A percentile compares a stretch with the other conserved stretches of the same genome.
phyloP scores from a whole-genome alignment of 2,113 vertebrate genomes.

The Mirza zaza region DNA sequence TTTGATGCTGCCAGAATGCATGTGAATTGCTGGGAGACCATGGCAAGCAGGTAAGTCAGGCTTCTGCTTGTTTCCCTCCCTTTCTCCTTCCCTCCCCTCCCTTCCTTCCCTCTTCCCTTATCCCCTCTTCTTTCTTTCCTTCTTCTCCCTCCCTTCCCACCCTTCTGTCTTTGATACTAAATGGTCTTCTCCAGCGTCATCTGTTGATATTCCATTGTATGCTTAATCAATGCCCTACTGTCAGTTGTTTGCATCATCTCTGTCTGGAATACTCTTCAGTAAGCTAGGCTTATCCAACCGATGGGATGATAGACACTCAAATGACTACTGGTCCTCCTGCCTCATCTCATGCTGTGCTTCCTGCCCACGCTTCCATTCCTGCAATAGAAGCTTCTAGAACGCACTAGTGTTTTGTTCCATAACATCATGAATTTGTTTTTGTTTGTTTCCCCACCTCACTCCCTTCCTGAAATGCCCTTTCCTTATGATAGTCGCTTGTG shows the following conservation, averaged over 20 bases:
- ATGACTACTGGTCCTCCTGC: not conserved
- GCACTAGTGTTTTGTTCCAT: not conserved
- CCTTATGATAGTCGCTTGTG: not conserved
- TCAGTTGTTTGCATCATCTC: not conserved
- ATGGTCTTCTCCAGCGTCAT: not conserved
- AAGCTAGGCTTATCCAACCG: not conserved
- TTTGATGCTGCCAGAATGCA: not conserved
- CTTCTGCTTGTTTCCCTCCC: not conserved
- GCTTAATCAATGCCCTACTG: not conserved
- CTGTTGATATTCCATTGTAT: not conserved
- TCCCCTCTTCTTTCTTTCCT: accelerated
- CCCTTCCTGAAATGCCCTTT: not conserved
- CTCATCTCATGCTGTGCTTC: not conserved
- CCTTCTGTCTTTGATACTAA: not conserved
- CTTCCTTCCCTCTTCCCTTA: not conserved
- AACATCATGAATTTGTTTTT: not conserved
- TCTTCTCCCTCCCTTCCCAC: not conserved
- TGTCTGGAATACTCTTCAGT: not conserved
- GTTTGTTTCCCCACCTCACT: not conserved
- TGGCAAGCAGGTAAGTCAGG: not conserved
- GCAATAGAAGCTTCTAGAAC: not conserved
- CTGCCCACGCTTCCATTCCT: not conserved
- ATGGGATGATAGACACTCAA: not conserved
- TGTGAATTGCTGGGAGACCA: not conserved
- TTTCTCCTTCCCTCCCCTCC: accelerated